Conservation (phyloP, 2,797 vertebrate species). For the Adelosebastes latens region DNA sequence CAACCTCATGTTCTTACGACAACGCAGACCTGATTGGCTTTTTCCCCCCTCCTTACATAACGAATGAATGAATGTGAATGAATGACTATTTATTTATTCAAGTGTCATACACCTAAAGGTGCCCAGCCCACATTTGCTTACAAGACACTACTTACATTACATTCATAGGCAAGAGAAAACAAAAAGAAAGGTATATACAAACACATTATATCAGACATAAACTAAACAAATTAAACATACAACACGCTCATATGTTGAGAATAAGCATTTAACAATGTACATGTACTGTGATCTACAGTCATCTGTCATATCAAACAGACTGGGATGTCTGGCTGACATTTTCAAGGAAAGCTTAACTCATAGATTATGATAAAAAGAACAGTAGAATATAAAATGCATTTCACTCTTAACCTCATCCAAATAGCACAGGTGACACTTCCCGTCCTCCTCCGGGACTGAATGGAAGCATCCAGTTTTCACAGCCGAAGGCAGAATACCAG, state of each 20-base stretch:
- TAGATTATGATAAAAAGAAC: neutral
- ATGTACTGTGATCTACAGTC: neutral
- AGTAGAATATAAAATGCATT: neutral
- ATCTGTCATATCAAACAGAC: neutral
- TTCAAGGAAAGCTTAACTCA: neutral
- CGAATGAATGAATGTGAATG: neutral
- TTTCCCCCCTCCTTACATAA: neutral
- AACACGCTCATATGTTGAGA: neutral
- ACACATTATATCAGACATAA: neutral
- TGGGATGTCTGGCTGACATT: neutral
- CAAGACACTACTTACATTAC: too few species aligned
- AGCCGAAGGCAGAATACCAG: conserved; percentile 6
- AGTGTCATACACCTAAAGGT: neutral
- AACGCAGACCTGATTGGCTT: conserved; percentile 15
- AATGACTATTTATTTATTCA: neutral
- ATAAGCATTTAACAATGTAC: neutral
- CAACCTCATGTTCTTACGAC: neutral
- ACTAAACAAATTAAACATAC: neutral
- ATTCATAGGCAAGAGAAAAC: neutral
- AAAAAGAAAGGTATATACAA: neutral
- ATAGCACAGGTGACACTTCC: neutral
- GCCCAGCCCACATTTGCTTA: neutral
- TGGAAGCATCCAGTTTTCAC: neutral
- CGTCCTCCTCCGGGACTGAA: neutral
- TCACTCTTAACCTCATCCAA: neutral